Evolutionary conservation across 2,888 invertebrate species (phyloP), one percentile per base, ranked within the genome.

Genomic region (Nematopogon swammerdamellus): DNA sequence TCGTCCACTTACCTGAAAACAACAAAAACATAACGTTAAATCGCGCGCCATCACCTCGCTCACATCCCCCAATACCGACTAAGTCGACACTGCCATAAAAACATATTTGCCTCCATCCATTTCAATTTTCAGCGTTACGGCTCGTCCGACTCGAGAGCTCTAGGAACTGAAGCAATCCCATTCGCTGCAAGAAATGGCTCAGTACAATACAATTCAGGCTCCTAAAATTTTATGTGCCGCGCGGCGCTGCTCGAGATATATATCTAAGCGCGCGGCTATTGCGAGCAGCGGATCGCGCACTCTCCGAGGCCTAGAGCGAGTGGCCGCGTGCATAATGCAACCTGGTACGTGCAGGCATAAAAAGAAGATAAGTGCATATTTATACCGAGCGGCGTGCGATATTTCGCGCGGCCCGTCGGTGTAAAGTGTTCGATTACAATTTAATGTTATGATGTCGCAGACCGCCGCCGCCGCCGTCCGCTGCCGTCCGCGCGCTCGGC

Each of bases 371-470:
- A 75, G 70, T 70, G 70, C 73, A 75, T 77, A 77, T 79, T 77
- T 79, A 79, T 76, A 71, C 74, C 65, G 70, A 68, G 69, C 67
- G 65, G 65, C 14, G 62, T 62, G 67, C 73, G 72, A 73, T 75
- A 76, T 73, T 74, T 76, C 69, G 68, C 67, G 58, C 68, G 67
- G 65, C 72, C 66, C 69, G 70, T 73, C 77, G 71, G 60, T 68
- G 72, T 72, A 72, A 72, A 70, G 75, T 74, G 74, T 75, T 76
- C 77, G 76, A 79, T 77, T 77, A 75, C 79, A 75, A 79, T 79
- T 79, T 77, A 79, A 77, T 70, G 75, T 72, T 70, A 67, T 65
- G 67, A 72, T 64, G 67, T 68, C 64, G 65, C 42, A 11, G 14
- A 18, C 43, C 18, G 43, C 43, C 4, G 5, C 18, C 6, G 43